phyloP scores from a whole-genome alignment of 2,888 invertebrate species.

The Euphydryas editha region DNA sequence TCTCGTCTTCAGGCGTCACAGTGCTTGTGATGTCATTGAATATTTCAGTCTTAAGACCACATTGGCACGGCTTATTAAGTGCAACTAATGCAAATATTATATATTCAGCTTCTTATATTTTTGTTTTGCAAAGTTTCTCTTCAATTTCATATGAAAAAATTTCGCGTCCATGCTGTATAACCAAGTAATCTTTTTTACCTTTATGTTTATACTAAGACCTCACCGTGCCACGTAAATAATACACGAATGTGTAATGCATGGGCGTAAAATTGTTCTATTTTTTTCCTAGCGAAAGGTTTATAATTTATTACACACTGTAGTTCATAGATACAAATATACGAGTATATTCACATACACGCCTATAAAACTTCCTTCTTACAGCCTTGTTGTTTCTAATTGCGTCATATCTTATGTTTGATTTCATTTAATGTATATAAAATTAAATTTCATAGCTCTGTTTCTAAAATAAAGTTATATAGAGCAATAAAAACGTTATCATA shows the following conservation, averaged over 20 bases:
- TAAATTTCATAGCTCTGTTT: slow-evolving; percentile 29
- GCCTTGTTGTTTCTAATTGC: slow-evolving; percentile 22
- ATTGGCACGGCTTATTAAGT: slow-evolving; percentile 31
- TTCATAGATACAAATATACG: slow-evolving; percentile 19
- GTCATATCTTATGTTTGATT: slow-evolving; percentile 26
- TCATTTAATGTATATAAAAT: slow-evolving; percentile 31
- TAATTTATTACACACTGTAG: slow-evolving; percentile 27
- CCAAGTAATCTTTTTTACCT: neutral
- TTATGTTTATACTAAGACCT: neutral
- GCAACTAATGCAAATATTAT: slow-evolving; percentile 26
- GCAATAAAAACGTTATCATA: slow-evolving; percentile 31
- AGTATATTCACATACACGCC: slow-evolving; percentile 28
- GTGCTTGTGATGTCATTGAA: slow-evolving; percentile 57
- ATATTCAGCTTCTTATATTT: slow-evolving; percentile 26
- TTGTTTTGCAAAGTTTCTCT: slow-evolving; percentile 1
- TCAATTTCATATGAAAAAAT: slow-evolving; percentile 5
- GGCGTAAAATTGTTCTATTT: slow-evolving; percentile 16
- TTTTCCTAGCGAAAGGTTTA: slow-evolving; percentile 16
- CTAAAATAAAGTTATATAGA: slow-evolving; percentile 32
- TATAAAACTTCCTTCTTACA: slow-evolving; percentile 27
- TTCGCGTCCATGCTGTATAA: slow-evolving; percentile 6
- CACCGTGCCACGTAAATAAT: neutral
- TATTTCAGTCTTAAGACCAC: slow-evolving; percentile 47
- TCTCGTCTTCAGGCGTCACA: slow-evolving; percentile 54
- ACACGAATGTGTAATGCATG: neutral